These are phyloP conservation scores for Archips xylosteana DNA, from an alignment of 2,888 invertebrate species.

Conservation along the genomic window DNA sequence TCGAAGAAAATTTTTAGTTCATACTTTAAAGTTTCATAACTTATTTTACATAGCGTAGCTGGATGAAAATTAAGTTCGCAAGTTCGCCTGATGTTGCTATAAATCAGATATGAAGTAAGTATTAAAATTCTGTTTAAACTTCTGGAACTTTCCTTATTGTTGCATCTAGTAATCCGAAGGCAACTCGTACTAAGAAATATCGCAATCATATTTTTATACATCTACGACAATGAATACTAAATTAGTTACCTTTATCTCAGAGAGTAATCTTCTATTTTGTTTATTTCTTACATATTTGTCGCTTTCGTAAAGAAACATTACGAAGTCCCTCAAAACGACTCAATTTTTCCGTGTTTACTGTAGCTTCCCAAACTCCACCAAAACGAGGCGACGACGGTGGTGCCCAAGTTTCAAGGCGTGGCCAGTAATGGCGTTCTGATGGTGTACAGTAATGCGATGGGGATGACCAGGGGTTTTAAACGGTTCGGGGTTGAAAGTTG, in stretches of 20 bases:
- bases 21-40: not conserved
- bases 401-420: constrained; percentile 57
- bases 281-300: too few species aligned
- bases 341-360: not conserved
- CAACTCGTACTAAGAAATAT: too few species aligned
- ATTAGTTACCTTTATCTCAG: too few species aligned
- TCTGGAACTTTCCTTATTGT: not conserved
- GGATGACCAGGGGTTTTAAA: constrained; percentile 47
- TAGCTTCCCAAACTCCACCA: not conserved
- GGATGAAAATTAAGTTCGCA: constrained; percentile 2
- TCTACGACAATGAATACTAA: too few species aligned
- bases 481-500: not conserved
- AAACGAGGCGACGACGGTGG: not conserved
- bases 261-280: too few species aligned
- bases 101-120: constrained; percentile 21
- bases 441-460: constrained; percentile 61
- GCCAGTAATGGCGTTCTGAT: constrained; percentile 66
- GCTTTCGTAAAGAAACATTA: not conserved
- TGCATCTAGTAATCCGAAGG: not conserved
- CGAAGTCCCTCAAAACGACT: not conserved
- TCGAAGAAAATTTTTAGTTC: not conserved
- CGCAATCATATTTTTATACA: too few species aligned
- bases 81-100: constrained; percentile 22
- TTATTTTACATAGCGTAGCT: not conserved
- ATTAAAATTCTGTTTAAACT: not conserved